Percentiles rank a stretch among this genome's conserved stretches.
These are phyloP conservation scores for Leucophenga varia DNA, from an alignment of 1,140 invertebrate genomes.

Conservation along the genomic window DNA sequence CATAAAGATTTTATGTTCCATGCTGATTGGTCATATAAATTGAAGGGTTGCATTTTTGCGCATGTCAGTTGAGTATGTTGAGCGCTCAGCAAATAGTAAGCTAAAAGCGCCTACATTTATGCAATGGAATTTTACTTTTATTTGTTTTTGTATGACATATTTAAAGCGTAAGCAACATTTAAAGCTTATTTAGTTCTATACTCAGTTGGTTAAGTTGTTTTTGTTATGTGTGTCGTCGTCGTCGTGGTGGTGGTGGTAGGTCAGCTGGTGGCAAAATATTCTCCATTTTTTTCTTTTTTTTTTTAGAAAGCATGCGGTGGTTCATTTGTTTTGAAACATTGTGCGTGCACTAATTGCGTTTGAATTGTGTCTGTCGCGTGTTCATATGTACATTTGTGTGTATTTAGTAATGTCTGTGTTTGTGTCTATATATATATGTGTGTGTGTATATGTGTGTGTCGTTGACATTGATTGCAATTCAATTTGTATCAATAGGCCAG, in stretches of 20 bases:
- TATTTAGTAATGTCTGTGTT: constrained; percentile 19
- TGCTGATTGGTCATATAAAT: constrained; percentile 29
- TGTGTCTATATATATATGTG: too few species aligned
- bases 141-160: constrained; percentile 1
- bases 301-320: constrained; percentile 39
- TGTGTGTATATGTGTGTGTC: constrained; percentile 24
- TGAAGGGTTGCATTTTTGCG: constrained; percentile 41
- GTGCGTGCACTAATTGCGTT: constrained; percentile 28
- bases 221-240: constrained; percentile 1
- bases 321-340: constrained; percentile 26
- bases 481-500: constrained; percentile 28
- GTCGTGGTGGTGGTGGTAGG: constrained; percentile 31
- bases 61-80: constrained; percentile 35
- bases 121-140: constrained; percentile 23
- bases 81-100: constrained; percentile 43
- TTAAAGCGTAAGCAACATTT: too few species aligned
- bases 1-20: constrained; percentile 25
- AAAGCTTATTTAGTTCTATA: constrained; percentile 17
- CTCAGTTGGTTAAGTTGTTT: constrained; percentile 14
- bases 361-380: constrained; percentile 19
- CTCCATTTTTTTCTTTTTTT: too few species aligned
- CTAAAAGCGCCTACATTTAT: constrained; percentile 20
- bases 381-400: too few species aligned
- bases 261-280: constrained; percentile 37
- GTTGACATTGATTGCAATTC: constrained; percentile 25